phyloP scores from a whole-genome alignment of 37 sponge, comb jelly and placozoan genomes.

The Hexactinellida sp. region DNA sequence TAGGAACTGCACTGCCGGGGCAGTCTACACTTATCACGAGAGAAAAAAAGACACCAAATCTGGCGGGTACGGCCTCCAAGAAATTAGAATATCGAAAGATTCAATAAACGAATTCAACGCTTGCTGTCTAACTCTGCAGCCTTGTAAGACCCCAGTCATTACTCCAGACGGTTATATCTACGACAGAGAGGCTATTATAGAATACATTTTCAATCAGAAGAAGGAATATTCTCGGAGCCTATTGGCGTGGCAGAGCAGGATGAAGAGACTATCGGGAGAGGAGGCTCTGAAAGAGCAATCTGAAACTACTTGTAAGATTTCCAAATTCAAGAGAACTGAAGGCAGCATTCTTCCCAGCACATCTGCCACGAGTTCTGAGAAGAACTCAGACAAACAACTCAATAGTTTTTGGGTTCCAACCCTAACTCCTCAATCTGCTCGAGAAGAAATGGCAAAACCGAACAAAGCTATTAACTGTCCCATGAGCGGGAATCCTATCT shows the following conservation, averaged over 20 bases:
- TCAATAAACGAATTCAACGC: constrained; percentile 66
- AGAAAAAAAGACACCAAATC: constrained; percentile 50
- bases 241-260: neutral
- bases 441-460: constrained; percentile 68
- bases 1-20: constrained; percentile 71
- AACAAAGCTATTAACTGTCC: constrained; percentile 80
- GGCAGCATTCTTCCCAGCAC: neutral
- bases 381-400: constrained; percentile 21
- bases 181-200: constrained; percentile 86
- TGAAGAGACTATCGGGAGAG: neutral
- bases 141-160: constrained; percentile 78
- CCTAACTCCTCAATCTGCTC: constrained; percentile 60
- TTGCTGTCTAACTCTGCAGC: constrained; percentile 77
- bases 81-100: neutral
- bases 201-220: constrained; percentile 77
- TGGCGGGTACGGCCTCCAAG: neutral
- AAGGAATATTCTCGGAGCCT: constrained; percentile 27
- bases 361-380: neutral
- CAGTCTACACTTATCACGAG: constrained; percentile 88
- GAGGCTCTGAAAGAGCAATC: neutral
- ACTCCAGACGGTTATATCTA: constrained; percentile 84
- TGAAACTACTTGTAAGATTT: neutral
- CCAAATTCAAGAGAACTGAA: neutral
- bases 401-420: constrained; percentile 91
- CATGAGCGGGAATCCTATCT: constrained; percentile 56